Base-by-base conservation (phyloP, 2,113 vertebrate species). In the Etheostoma spectabile region DNA sequence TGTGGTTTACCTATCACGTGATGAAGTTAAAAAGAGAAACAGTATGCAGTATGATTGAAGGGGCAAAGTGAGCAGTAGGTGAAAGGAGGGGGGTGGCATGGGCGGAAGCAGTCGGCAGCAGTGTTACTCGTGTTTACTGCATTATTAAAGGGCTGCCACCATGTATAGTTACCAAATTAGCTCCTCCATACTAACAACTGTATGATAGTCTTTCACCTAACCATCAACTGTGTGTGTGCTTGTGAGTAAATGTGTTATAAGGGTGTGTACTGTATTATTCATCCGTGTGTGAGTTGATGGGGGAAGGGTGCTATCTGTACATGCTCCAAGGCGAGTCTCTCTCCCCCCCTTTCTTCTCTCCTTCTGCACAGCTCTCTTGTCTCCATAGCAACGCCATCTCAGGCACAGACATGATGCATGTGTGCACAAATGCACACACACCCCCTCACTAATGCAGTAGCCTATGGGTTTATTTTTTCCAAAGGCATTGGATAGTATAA, bases 311-410 rank as follows among this genome's bases (percentile, higher is more conserved):
- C 64, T 60, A 83, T 75, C 79, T 85, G 83, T 89, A 84, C 74
- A 84, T 62, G 76, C 88, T 93, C 52, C 77, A 82, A 93, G 88
- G 92, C 90, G 73, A 87, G 82, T 81, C 55, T 42, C 42, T 15
- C 79, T 59, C 57, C 16, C 69, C 33, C 35, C 55, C 21, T 59
- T 81, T 68, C 15, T 82, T 61, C 78, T 81, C 85, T 84, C 75
- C 69, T 77, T 87, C 71, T 78, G 79, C 74, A 79, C 68, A 84
- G 73, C 80, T 70, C 85, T 79, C 64, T 64, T 55, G 66, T 94
- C 74, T 82, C 94, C 88, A 95, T 94, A 90, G 93, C 83, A 94
- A 95, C 93, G 16, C 35, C 88, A 83, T 94, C 85, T 83, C 65
- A 70, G 57, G 77, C 42, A 82, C 79, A 84, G 78, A 91, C 84